Percentiles rank a stretch among this genome's conserved stretches.
These are phyloP conservation scores for Catocala nupta DNA, from an alignment of 2,888 invertebrate genomes.

Conservation along the genomic window DNA sequence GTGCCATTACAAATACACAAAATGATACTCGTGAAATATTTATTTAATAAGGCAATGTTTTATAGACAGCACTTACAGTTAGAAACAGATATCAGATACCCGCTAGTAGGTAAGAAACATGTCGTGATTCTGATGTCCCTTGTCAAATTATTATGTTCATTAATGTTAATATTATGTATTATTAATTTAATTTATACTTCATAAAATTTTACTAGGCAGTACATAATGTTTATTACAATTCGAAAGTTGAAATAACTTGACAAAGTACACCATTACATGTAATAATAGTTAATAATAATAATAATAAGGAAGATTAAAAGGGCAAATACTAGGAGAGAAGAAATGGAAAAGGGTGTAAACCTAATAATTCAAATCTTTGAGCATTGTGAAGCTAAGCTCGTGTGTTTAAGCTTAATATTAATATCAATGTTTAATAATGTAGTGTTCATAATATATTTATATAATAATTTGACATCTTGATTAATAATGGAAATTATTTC, in stretches of 20 bases:
- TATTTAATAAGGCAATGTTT: constrained; percentile 79
- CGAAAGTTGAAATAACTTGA: constrained; percentile 11
- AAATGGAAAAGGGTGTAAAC: constrained; percentile 55
- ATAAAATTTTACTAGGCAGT: not conserved
- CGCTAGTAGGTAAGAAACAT: constrained; percentile 50
- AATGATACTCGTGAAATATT: constrained; percentile 64
- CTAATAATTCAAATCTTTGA: constrained; percentile 64
- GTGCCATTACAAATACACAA: constrained; percentile 69
- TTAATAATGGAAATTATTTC: constrained; percentile 54
- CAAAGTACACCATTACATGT: constrained; percentile 33
- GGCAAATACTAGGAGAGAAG: constrained; percentile 58
- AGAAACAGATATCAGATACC: constrained; percentile 53
- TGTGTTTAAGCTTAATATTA: constrained; percentile 70
- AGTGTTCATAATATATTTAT: constrained; percentile 44
- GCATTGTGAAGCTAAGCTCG: constrained; percentile 81
- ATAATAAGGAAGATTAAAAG: constrained; percentile 42
- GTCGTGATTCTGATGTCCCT: constrained; percentile 28
- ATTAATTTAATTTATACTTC: not conserved
- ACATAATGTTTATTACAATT: not conserved
- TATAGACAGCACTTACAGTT: constrained; percentile 74
- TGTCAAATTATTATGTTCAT: constrained; percentile 15
- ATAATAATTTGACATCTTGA: constrained; percentile 56
- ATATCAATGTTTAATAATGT: constrained; percentile 64
- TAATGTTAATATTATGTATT: not conserved
- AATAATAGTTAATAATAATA: no score